A percentile compares a stretch with the other conserved stretches of the same genome.
Evolutionary conservation across 2,888 invertebrate genomes (phyloP).

Genomic region (Mylabris sibirica): DNA sequence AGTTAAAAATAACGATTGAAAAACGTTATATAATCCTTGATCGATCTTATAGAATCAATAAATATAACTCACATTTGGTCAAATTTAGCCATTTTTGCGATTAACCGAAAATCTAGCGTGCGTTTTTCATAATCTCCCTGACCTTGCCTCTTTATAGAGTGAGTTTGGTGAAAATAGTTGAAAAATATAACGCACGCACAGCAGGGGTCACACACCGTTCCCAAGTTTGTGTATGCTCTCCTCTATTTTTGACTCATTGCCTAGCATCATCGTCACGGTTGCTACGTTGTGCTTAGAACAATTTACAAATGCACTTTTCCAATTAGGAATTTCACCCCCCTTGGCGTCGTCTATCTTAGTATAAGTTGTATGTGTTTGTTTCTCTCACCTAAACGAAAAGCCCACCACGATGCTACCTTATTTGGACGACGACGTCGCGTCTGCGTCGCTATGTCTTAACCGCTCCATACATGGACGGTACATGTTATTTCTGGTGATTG

Average conservation of each 20-base stretch:
- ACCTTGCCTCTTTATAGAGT: background rate
- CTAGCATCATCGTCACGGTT: background rate
- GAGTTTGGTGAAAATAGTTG: background rate
- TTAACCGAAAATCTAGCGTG: background rate
- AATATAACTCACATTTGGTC: background rate
- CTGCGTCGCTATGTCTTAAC: conserved; percentile 54
- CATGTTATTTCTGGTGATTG: conserved; percentile 53
- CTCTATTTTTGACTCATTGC: background rate
- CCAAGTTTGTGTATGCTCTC: background rate
- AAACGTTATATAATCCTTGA: background rate
- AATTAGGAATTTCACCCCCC: conserved; percentile 1
- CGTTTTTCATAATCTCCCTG: background rate
- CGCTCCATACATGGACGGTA: conserved; percentile 58
- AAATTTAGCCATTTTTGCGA: background rate
- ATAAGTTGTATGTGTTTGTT: background rate
- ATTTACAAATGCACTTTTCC: conserved; percentile 1
- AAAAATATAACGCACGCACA: background rate
- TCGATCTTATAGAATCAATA: background rate
- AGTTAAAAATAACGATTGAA: background rate
- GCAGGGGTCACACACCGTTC: conserved; percentile 1
- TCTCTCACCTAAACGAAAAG: background rate
- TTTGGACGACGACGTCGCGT: conserved; percentile 55
- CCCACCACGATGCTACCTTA: conserved; percentile 45
- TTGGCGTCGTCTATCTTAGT: background rate
- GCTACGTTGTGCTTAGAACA: background rate